Conservation (phyloP, 2,113 vertebrate genomes). For the Epinephelus cyanopodus region DNA sequence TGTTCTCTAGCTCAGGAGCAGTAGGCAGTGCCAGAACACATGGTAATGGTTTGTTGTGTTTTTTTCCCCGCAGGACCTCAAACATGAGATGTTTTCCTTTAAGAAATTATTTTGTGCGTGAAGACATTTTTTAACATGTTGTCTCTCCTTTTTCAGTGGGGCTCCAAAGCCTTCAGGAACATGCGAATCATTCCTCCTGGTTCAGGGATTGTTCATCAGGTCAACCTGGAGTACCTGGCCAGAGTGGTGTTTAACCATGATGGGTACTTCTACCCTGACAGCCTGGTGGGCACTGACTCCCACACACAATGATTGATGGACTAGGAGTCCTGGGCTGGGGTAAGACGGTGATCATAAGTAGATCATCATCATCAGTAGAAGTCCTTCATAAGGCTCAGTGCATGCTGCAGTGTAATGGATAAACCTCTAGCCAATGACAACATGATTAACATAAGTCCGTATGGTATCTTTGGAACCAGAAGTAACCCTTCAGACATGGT, state of each 20-base stretch:
- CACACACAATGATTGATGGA: conserved; percentile 99
- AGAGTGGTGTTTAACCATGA: conserved; percentile 93
- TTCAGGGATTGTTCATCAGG: conserved; percentile 98
- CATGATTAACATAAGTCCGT: background rate
- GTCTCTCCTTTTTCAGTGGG: conserved; percentile 88
- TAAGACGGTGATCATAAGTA: conserved; percentile 71
- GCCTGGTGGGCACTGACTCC: conserved; percentile 97
- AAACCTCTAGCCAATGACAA: background rate
- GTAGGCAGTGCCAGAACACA: too few relatives aligned
- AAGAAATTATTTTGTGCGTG: background rate
- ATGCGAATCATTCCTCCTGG: conserved; percentile 97
- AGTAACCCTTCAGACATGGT: too few relatives aligned
- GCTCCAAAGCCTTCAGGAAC: conserved; percentile 95
- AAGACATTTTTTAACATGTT: background rate
- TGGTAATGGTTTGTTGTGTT: too few relatives aligned
- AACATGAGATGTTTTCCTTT: too few relatives aligned
- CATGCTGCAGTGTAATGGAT: background rate
- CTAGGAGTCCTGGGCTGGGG: conserved; percentile 98
- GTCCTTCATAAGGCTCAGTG: too few relatives aligned
- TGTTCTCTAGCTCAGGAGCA: too few relatives aligned
- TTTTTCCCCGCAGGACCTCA: too few relatives aligned
- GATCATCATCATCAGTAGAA: too few relatives aligned
- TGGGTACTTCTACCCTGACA: conserved; percentile 94
- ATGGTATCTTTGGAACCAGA: too few relatives aligned
- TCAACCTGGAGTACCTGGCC: conserved; percentile 97